Evolutionary conservation across 2,888 invertebrate species (phyloP).

Genomic region (Epistrophe eligans): DNA sequence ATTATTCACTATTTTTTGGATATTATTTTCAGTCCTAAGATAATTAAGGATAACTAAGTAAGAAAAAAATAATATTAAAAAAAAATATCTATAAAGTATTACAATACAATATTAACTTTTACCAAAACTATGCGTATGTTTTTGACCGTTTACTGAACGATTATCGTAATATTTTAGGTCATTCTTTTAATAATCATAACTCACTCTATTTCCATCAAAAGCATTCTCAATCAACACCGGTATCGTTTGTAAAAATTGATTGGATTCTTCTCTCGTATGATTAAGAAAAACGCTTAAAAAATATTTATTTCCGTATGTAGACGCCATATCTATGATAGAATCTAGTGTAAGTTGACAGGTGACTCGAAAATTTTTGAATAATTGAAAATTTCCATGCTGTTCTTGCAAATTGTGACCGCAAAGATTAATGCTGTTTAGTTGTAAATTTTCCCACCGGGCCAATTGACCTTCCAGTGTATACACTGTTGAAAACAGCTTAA

Average conservation of each 20-base stretch:
- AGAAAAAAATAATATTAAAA: too few species aligned
- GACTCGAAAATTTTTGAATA: conserved; percentile 66
- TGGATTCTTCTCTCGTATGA: conserved; percentile 78
- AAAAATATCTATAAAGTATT: too few species aligned
- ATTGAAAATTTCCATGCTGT: conserved; percentile 40
- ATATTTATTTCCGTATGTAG: conserved; percentile 77
- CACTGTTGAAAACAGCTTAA: conserved; percentile 78
- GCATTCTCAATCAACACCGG: conserved; percentile 82
- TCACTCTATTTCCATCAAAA: conserved; percentile 80
- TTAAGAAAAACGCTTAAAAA: conserved; percentile 82
- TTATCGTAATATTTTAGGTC: too few species aligned
- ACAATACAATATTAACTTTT: too few species aligned
- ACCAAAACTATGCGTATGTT: too few species aligned
- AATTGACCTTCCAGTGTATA: conserved; percentile 79
- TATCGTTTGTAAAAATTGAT: conserved; percentile 79
- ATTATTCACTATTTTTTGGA: too few species aligned
- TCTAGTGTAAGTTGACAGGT: conserved; percentile 81
- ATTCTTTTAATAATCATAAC: conserved; percentile 7
- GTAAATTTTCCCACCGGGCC: conserved; percentile 79
- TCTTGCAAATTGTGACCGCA: conserved; percentile 77
- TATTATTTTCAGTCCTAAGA: too few species aligned
- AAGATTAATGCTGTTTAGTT: conserved; percentile 79
- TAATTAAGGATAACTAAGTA: too few species aligned
- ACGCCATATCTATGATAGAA: conserved; percentile 81
- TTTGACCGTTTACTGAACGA: too few species aligned